Percentiles rank a stretch among this genome's conserved stretches.
Conservation (phyloP, 1,140 invertebrate genomes). For the Copidosoma floridanum region DNA sequence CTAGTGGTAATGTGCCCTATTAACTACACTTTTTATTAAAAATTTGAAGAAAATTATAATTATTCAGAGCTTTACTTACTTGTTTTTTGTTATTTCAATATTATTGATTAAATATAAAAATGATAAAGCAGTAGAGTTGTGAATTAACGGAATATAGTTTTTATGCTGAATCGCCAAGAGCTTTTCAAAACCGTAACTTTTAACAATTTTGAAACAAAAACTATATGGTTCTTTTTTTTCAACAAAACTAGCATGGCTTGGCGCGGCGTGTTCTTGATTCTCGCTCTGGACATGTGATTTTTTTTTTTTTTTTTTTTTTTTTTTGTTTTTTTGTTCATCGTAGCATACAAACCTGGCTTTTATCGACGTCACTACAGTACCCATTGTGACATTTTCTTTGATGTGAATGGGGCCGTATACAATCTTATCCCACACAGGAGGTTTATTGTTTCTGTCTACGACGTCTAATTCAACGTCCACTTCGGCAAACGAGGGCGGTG, state of each 20-base stretch:
- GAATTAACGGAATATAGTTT: too few relatives aligned
- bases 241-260: conserved; percentile 45
- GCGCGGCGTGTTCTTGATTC: conserved; percentile 44
- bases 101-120: too few relatives aligned
- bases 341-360: conserved; percentile 94
- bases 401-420: conserved; percentile 94
- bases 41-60: too few relatives aligned
- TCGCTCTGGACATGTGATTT: background rate
- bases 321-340: conserved; percentile 53
- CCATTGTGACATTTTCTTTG: conserved; percentile 96
- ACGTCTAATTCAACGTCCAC: conserved; percentile 96
- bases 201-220: too few relatives aligned
- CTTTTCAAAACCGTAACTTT: too few relatives aligned
- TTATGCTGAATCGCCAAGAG: too few relatives aligned
- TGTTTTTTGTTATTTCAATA: too few relatives aligned
- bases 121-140: too few relatives aligned
- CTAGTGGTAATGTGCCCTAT: too few relatives aligned
- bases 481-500: conserved; percentile 82
- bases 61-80: too few relatives aligned
- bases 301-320: conserved; percentile 1
- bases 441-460: conserved; percentile 97
- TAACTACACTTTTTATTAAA: too few relatives aligned
- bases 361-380: conserved; percentile 93
- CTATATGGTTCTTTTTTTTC: too few relatives aligned
- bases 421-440: conserved; percentile 89